Base-by-base conservation (phyloP, 2,113 vertebrate species). In the Dolichotis patagonum region DNA sequence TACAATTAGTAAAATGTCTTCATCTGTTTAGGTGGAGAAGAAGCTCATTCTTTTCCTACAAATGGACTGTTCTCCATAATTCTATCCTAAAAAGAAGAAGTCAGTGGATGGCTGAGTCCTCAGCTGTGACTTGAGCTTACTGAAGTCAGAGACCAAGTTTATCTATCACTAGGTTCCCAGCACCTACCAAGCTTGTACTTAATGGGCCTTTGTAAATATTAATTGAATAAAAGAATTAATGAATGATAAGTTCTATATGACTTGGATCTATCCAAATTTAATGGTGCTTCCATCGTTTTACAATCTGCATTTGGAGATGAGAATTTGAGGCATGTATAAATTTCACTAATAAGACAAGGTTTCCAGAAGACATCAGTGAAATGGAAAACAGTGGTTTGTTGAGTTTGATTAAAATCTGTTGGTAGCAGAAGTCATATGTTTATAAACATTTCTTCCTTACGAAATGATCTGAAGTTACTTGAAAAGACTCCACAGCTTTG, bases 401-500 rank as follows among this genome's bases (percentile, higher is more conserved):
- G 88, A 71, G 43, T 60, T 62, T 6, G 30, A 85, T 52, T 43
- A 73, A 93, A 95, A 82, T 90, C 43, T 65, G 32, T n/a, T 43
- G 63, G n/a, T 84, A 54, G 54, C 65, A 58, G 87, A 89, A 84
- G 60, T 38, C 46, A 38, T 9, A 14, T 13, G 35, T 95, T 96
- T 89, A 60, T 58, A 89, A 84, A 63, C 38, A 96, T 46, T 60
- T 84, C 85, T 77, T 60, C 81, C 81, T 81, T 81, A 88, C 52
- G 65, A 86, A 81, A 77, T 49, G 58, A 63, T 41, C 85, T 58
- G 43, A 52, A 94, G 49, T 16, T 54, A 8, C 38, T 93, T 85
- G 32, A 80, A 85, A 60, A 87, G 35, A 11, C 17, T 41, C 26
- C 5, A 1, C 6, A 65, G 77, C n/a, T 91, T 54, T 52, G 41